phyloP scores from a whole-genome alignment of 2,888 invertebrate species.

The Drosophila neutralis region DNA sequence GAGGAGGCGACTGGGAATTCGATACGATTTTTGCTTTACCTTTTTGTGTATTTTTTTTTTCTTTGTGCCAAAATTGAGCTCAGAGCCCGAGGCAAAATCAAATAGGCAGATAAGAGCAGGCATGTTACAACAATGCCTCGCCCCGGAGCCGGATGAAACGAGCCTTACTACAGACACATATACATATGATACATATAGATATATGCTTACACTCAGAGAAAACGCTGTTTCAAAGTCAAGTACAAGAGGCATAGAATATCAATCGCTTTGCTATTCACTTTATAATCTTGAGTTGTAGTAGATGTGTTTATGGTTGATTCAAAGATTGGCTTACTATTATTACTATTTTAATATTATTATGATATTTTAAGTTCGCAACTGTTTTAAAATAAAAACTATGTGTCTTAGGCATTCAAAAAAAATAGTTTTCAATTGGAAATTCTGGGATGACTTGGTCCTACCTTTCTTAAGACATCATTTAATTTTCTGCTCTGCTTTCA shows the following conservation, averaged over 20 bases:
- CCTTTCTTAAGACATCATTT: not conserved
- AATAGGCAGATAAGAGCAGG: constrained; percentile 57
- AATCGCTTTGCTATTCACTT: not conserved
- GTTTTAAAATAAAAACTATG: not conserved
- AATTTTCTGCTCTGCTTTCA: not conserved
- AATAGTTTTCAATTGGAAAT: not conserved
- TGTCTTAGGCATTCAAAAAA: not conserved
- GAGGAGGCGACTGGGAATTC: constrained; percentile 34
- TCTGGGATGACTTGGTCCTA: not conserved
- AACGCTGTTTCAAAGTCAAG: not conserved
- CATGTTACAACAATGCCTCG: constrained; percentile 45
- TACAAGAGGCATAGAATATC: not conserved
- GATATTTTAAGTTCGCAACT: not conserved
- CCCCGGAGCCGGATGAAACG: constrained; percentile 46
- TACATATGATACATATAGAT: not conserved
- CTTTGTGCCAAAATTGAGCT: constrained; percentile 55
- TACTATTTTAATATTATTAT: not conserved
- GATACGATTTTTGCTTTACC: constrained; percentile 48
- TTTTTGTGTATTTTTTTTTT: not conserved
- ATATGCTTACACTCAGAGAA: not conserved
- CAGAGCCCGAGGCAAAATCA: constrained; percentile 62
- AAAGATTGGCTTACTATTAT: too few relatives aligned
- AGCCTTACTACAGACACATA: constrained; percentile 26
- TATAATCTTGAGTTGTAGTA: not conserved
- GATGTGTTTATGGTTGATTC: not conserved